Evolutionary conservation across 2,113 vertebrate species (phyloP).

Genomic region (Dasypus novemcinctus): DNA sequence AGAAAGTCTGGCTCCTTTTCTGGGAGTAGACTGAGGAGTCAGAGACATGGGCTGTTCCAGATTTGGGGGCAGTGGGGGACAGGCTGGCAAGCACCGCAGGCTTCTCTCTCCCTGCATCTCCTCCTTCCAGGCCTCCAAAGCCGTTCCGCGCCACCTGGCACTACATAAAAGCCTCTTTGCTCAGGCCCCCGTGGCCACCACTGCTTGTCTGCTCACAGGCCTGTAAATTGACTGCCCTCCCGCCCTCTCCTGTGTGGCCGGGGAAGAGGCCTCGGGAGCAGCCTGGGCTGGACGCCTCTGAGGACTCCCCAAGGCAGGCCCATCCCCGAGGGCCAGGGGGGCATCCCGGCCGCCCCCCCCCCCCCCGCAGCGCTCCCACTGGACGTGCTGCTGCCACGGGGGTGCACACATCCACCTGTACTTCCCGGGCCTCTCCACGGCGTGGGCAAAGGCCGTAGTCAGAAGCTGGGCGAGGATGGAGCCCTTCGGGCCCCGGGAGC

Average conservation of each 20-base stretch:
- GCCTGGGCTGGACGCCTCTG: background rate
- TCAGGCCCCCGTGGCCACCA: background rate
- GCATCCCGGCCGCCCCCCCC: accelerated
- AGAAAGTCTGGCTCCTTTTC: background rate
- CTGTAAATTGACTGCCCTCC: background rate
- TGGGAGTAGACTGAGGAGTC: background rate
- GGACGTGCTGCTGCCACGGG: accelerated
- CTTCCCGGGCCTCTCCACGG: accelerated
- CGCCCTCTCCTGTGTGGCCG: background rate
- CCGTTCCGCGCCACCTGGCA: accelerated
- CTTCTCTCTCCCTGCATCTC: background rate
- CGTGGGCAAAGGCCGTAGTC: no score
- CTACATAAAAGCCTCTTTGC: background rate
- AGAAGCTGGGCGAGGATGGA: background rate
- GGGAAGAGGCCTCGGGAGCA: background rate
- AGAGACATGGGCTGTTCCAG: background rate
- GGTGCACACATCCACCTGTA: background rate
- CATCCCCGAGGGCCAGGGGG: background rate
- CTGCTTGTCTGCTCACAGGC: background rate
- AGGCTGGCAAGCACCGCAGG: background rate
- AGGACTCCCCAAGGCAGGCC: background rate
- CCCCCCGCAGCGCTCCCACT: background rate
- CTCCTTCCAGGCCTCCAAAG: background rate
- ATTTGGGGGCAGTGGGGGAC: background rate
- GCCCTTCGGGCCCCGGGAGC: accelerated